phyloP scores from a whole-genome alignment of 2,888 invertebrate genomes.

The Drosophila birchii region DNA sequence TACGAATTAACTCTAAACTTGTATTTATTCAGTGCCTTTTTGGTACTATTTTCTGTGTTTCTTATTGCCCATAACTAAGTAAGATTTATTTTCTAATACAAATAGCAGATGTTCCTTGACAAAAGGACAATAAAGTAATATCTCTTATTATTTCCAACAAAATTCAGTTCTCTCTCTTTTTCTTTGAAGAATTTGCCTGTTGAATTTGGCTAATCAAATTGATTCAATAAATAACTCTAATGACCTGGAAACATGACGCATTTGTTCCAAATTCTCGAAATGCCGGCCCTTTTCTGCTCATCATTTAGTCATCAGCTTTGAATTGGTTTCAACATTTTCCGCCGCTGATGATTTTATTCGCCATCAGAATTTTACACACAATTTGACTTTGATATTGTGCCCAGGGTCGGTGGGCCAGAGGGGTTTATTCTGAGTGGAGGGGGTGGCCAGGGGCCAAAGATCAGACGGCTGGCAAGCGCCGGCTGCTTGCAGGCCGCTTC shows the following conservation, averaged over 20 bases:
- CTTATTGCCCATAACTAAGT: background rate
- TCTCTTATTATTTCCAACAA: background rate
- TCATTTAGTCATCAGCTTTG: conserved; percentile 46
- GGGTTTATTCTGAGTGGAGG: background rate
- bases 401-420: conserved; percentile 32
- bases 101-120: background rate
- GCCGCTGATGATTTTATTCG: conserved; percentile 69
- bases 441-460: conserved; percentile 15
- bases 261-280: conserved; percentile 18
- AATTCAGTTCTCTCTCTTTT: background rate
- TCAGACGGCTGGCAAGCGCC: conserved; percentile 38
- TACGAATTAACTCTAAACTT: background rate
- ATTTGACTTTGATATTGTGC: conserved; percentile 72
- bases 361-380: conserved; percentile 58
- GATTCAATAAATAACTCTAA: conserved; percentile 36
- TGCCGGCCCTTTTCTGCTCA: conserved; percentile 29
- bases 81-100: background rate
- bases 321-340: conserved; percentile 47
- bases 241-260: conserved; percentile 42
- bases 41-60: background rate
- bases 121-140: background rate
- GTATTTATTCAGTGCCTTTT: too few species aligned
- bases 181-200: conserved; percentile 1
- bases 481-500: conserved; percentile 52
- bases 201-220: conserved; percentile 13